Conservation (phyloP, 2,888 invertebrate genomes). For the Meloe dianella region DNA sequence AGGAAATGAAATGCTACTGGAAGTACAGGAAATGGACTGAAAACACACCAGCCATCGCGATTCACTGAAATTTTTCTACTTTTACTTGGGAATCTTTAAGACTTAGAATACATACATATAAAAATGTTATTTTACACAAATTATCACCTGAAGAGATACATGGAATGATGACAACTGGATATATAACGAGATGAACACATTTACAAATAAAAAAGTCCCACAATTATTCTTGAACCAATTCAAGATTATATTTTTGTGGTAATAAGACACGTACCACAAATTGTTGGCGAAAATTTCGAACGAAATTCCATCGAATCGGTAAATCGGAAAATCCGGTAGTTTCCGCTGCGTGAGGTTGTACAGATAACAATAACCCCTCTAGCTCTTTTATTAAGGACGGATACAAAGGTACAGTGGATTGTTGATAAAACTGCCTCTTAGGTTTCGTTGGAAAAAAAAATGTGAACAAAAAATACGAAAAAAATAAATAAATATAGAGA, state of each 20-base stretch:
- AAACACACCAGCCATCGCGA: constrained; percentile 45
- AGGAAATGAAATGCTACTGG: constrained; percentile 54
- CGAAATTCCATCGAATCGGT: constrained; percentile 33
- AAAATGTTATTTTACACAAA: not conserved
- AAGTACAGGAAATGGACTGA: constrained; percentile 53
- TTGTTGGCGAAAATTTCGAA: not conserved
- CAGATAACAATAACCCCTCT: constrained; percentile 44
- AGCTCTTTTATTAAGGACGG: not conserved
- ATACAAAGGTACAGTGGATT: not conserved
- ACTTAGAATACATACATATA: not conserved
- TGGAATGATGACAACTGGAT: not conserved
- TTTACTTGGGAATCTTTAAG: constrained; percentile 37
- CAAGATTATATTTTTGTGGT: not conserved
- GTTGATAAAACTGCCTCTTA: not conserved
- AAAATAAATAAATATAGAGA: not conserved
- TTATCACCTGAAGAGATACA: not conserved
- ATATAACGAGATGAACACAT: not conserved
- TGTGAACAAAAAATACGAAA: not conserved
- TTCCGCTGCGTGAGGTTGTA: constrained; percentile 45
- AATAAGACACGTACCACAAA: not conserved
- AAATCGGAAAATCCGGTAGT: constrained; percentile 39
- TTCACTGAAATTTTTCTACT: constrained; percentile 47
- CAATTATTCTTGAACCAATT: not conserved
- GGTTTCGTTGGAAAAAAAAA: not conserved
- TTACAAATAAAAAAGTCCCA: not conserved